Base-by-base conservation (phyloP, 2,113 vertebrate genomes). In the Plestiodon gilberti region DNA sequence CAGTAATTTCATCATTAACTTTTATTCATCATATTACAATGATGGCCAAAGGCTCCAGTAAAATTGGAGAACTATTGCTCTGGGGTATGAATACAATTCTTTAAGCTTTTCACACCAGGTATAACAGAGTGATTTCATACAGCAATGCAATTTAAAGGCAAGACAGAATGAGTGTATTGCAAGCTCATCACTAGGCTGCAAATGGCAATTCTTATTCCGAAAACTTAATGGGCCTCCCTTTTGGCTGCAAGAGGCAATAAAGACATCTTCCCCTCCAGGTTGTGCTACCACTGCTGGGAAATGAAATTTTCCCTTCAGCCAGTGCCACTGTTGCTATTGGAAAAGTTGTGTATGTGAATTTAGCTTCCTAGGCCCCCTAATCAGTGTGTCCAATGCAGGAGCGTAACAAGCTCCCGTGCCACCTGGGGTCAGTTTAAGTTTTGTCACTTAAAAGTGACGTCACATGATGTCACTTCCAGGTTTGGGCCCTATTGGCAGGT, bases 1-100 rank as follows among this genome's bases (percentile, higher is more conserved):
- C 75, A 77, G 48, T 61, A 87, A 75, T 35, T 81, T 84, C 28
- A 85, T 40, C 61, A 78, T 67, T 67, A 67, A 67, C 61, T 35
- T 64, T 52, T 77, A 84, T 23, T 78, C 62, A 38, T 57, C 30
- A 23, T 84, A 77, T 67, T 78, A 78, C 74, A 78, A 18, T 35
- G 65, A 43, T 78, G 74, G n/a, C 74, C 38, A n/a, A 64, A 52
- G 30, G 40, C 20, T 74, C 38, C 11, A 33, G 15, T 80, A 11
- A 71, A 69, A 79, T 33, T 61, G 52, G 78, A 52, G 28, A 43
- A 59, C 18, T 43, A 33, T 80, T 80, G 65, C 57, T 64, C 17
- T 28, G 73, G 28, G 74, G 48, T 20, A 15, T 59, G 78, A 77
- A 69, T 62, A 0, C 48, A 81, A 40, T 20, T 52, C 28, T 38